Base-by-base conservation (phyloP, 1,140 invertebrate species). In the Drosophila eugracilis region DNA sequence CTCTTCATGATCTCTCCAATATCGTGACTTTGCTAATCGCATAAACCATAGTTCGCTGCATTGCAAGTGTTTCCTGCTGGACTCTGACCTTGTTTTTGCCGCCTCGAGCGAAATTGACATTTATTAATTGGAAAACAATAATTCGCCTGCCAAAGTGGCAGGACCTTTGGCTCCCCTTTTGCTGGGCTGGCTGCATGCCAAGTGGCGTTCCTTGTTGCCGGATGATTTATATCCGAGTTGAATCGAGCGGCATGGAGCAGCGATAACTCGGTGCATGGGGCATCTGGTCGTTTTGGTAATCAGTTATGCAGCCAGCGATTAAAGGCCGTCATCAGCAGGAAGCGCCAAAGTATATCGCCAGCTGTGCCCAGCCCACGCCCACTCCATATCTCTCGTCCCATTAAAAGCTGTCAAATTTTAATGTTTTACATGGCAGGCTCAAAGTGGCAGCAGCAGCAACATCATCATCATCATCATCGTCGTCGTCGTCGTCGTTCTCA, bases 81-180 rank as follows among this genome's bases (percentile, higher is more conserved):
- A 24, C 22, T 32, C 53, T 72, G 83, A 72, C 83, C 83, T 72
- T 78, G 78, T 83, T 88, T 80, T 78, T 86, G 58, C 19, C 30
- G 36, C 66, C 39, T 42, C 60, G 45, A 85, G 63, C 80, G 77
- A 78, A 89, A 89, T 89, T 89, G 85, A 89, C 85, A 85, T 89
- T 89, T 89, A 89, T 89, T 89, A 89, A 89, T 89, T 89, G 85
- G 85, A 89, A 89, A 89, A 89, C 85, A 89, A 89, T 89, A 89
- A 89, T 89, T 89, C 78, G 71, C 47, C 71, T 75, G 73, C 52
- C 73, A 75, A 75, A 75, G 45, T 66, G 70, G 44, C 70, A 75
- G 36, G 19, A 34, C 44, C 21, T 34, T 10, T 6, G 24, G 17
- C 44, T 24, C 24, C 10, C 9, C n/a, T n/a, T n/a, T n/a, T n/a